Conservation (phyloP, 2,888 invertebrate species). For the Nomada flava region DNA sequence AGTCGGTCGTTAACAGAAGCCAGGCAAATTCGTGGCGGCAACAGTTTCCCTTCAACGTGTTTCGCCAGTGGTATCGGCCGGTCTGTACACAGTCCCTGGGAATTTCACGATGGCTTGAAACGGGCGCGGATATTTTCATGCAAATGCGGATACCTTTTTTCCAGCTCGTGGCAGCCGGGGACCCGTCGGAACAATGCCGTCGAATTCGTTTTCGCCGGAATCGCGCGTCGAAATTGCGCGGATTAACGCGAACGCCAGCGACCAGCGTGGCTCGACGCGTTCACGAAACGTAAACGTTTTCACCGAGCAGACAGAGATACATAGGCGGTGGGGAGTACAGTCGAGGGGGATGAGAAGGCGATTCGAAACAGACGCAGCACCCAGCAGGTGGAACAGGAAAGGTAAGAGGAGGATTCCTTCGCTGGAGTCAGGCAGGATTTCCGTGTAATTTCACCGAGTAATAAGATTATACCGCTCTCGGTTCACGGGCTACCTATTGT, state of each 20-base stretch:
- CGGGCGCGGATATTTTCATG: constrained; percentile 70
- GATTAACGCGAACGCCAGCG: constrained; percentile 63
- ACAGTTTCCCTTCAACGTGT: not conserved
- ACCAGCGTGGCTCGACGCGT: constrained; percentile 14
- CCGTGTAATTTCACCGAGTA: constrained; percentile 62
- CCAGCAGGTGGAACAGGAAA: not conserved
- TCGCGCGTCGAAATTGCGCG: constrained; percentile 70
- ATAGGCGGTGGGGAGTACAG: too few relatives aligned
- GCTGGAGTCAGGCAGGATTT: constrained; percentile 36
- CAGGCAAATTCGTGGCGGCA: not conserved
- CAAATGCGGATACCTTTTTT: constrained; percentile 63
- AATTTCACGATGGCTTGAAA: constrained; percentile 21
- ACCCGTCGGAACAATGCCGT: constrained; percentile 65
- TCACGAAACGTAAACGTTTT: constrained; percentile 13
- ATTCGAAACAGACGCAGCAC: not conserved
- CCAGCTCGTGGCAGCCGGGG: constrained; percentile 5
- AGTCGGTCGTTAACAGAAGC: not conserved
- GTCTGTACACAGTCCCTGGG: not conserved
- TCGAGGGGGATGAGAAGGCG: not conserved
- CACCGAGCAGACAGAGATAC: not conserved
- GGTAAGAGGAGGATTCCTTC: constrained; percentile 18
- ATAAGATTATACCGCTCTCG: constrained; percentile 60
- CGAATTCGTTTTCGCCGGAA: constrained; percentile 66
- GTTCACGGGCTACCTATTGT: constrained; percentile 41
- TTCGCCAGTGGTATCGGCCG: constrained; percentile 1